Evolutionary conservation across 2,888 invertebrate genomes (phyloP).

Genomic region (Nomada hirtipes): DNA sequence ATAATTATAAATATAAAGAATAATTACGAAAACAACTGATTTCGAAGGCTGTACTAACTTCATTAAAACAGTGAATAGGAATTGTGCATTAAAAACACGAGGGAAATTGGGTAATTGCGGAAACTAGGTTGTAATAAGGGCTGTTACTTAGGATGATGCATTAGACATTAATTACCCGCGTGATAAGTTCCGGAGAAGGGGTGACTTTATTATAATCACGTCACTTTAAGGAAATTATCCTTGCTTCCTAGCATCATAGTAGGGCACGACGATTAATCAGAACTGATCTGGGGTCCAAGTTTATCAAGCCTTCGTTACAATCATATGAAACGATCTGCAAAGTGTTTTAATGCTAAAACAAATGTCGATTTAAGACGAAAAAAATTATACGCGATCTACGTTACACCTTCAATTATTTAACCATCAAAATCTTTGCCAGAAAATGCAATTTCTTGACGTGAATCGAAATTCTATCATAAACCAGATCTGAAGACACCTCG

Average conservation of each 20-base stretch:
- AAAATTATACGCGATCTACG: no score
- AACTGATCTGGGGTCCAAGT: conserved; percentile 28
- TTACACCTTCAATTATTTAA: no score
- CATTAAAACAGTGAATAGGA: neutral
- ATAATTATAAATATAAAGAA: no score
- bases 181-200: conserved; percentile 41
- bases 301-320: conserved; percentile 14
- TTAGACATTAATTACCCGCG: conserved; percentile 46
- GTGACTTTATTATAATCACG: conserved; percentile 47
- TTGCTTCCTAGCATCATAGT: conserved; percentile 24
- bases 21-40: no score
- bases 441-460: no score
- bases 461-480: no score
- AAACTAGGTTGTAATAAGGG: neutral
- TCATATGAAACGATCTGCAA: no score
- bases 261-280: conserved; percentile 43
- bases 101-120: neutral
- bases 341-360: no score
- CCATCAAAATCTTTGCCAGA: no score
- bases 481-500: no score
- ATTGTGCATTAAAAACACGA: neutral
- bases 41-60: neutral
- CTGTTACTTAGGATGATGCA: conserved; percentile 41
- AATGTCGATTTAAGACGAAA: no score
- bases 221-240: conserved; percentile 59